Conservation (phyloP, 2,113 vertebrate genomes). For the Oncorhynchus masou region DNA sequence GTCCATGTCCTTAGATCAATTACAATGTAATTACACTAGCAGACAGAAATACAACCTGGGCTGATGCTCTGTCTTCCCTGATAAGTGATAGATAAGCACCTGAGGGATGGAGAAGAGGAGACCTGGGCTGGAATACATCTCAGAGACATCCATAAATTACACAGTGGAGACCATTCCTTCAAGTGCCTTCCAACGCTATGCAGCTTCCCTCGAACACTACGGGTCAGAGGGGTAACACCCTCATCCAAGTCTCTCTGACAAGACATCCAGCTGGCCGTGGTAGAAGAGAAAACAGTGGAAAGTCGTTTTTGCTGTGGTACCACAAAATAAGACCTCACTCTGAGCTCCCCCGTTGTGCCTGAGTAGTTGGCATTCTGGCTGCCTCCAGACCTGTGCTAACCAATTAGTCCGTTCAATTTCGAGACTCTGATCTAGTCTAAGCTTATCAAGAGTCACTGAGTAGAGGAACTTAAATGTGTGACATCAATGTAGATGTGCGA, state of each 20-base stretch:
- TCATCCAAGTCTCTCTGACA: conserved; percentile 37
- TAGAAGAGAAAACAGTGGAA: conserved; percentile 18
- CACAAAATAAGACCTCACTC: background rate
- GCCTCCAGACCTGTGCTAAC: conserved; percentile 24
- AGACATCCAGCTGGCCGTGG: conserved; percentile 41
- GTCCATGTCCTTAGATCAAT: conserved; percentile 58
- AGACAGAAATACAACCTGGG: conserved; percentile 66
- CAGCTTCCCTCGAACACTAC: conserved; percentile 26
- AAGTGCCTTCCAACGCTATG: conserved; percentile 15
- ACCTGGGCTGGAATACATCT: conserved; percentile 59
- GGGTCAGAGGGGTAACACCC: conserved; percentile 37
- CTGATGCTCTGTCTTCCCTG: conserved; percentile 61
- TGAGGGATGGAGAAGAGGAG: conserved; percentile 65
- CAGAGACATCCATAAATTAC: conserved; percentile 61
- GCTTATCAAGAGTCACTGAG: conserved; percentile 37
- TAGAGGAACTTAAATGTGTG: conserved; percentile 24
- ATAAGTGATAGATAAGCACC: conserved; percentile 67
- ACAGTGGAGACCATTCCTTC: conserved; percentile 50
- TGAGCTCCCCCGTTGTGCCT: background rate
- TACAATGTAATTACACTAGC: conserved; percentile 71
- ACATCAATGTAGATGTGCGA: conserved; percentile 51
- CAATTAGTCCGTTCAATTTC: conserved; percentile 36
- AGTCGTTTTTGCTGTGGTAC: background rate
- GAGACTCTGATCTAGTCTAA: conserved; percentile 24
- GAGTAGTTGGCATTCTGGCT: conserved; percentile 30